Conservation (phyloP, 2,797 vertebrate species). For the Vultur gryphus region DNA sequence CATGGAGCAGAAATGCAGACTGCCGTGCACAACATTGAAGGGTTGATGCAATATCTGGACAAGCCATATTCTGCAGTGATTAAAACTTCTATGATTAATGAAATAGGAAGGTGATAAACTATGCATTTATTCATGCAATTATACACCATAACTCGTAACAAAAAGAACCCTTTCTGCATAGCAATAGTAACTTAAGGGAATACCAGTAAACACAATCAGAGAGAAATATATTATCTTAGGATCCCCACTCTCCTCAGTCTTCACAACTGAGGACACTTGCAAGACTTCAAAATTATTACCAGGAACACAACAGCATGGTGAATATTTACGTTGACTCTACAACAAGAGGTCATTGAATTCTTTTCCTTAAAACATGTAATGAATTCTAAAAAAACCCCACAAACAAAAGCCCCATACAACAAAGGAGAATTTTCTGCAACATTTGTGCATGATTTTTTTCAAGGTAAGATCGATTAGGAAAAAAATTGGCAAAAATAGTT, state of each 20-base stretch:
- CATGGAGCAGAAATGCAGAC: background rate
- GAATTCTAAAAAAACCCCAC: background rate
- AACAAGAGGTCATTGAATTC: background rate
- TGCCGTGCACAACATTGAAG: background rate
- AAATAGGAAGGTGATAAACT: background rate
- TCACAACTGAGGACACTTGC: background rate
- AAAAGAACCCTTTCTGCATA: background rate
- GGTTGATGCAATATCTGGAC: background rate
- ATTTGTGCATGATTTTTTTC: background rate
- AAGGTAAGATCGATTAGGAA: background rate
- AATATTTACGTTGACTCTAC: background rate
- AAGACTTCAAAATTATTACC: background rate
- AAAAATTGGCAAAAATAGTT: background rate
- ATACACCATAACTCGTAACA: background rate
- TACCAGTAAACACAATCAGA: background rate
- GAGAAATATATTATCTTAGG: background rate
- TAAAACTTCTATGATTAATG: background rate
- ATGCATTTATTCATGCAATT: background rate
- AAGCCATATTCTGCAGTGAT: background rate
- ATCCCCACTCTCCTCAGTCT: background rate
- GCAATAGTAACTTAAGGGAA: background rate
- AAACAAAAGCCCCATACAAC: fast-evolving
- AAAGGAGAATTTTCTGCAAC: background rate
- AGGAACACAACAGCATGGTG: background rate
- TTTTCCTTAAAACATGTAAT: background rate